These are phyloP conservation scores for Sacculina carcini DNA, from an alignment of 2,888 invertebrate species.

Conservation along the genomic window DNA sequence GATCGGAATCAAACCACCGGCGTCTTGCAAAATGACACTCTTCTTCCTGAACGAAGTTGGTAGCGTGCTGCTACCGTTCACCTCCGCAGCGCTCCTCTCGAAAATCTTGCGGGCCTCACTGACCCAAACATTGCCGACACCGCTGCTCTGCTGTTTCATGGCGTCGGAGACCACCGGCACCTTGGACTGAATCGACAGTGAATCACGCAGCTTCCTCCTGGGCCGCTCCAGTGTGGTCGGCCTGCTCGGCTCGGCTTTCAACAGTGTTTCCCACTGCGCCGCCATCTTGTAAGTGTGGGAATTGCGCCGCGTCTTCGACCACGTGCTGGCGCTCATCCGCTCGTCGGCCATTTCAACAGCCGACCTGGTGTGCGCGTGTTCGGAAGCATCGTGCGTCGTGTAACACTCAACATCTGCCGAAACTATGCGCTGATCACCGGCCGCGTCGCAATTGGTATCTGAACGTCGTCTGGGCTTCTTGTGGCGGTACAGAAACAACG, in stretches of 20 bases:
- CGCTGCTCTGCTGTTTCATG: not conserved
- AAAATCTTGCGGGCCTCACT: not conserved
- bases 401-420: too few relatives aligned
- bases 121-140: not conserved
- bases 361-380: too few relatives aligned
- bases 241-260: not conserved
- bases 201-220: not conserved
- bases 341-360: not conserved
- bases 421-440: not conserved
- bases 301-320: conserved; percentile 8
- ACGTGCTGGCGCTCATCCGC: too few relatives aligned
- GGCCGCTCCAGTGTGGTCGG: not conserved
- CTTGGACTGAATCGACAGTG: not conserved
- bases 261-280: conserved; percentile 13
- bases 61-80: too few relatives aligned
- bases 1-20: not conserved
- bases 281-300: conserved; percentile 13
- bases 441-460: not conserved
- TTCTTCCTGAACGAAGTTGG: too few relatives aligned
- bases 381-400: too few relatives aligned
- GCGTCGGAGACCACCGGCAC: not conserved
- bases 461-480: too few relatives aligned
- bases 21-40: not conserved
- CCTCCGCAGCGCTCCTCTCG: not conserved
- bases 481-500: too few relatives aligned